These are phyloP conservation scores for Raja brachyura DNA, from an alignment of 2,113 vertebrate species.

Conservation along the genomic window DNA sequence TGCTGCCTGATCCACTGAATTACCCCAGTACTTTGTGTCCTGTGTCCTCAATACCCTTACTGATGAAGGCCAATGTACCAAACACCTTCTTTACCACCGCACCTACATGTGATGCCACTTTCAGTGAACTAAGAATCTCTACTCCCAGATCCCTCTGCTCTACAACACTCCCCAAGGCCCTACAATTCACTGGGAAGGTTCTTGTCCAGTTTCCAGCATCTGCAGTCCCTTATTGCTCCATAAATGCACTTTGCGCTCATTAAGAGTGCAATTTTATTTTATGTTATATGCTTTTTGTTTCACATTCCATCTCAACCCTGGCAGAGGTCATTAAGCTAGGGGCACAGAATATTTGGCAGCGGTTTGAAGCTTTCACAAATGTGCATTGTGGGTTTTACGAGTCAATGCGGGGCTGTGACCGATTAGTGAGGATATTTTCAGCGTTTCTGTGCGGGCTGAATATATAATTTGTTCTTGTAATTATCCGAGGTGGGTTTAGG, in stretches of 20 bases:
- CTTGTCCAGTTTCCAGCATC: too few species aligned
- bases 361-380: neutral
- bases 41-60: too few species aligned
- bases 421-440: slow-evolving; percentile 2
- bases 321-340: neutral
- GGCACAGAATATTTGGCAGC: neutral
- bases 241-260: slow-evolving; percentile 9
- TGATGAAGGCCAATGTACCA: too few species aligned
- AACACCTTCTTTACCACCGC: too few species aligned
- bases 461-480: slow-evolving; percentile 1
- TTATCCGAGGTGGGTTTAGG: neutral
- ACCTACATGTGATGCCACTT: too few species aligned
- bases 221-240: too few species aligned
- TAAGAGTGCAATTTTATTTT: neutral
- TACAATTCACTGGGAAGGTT: too few species aligned
- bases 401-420: neutral
- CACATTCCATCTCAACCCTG: neutral
- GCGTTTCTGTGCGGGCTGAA: neutral
- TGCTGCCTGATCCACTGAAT: too few species aligned
- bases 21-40: too few species aligned
- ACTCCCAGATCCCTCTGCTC: too few species aligned
- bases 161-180: too few species aligned
- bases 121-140: too few species aligned
- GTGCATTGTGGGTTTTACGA: neutral
- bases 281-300: neutral